phyloP scores from a whole-genome alignment of 2,797 vertebrate genomes.

The Bradypodion pumilum region DNA sequence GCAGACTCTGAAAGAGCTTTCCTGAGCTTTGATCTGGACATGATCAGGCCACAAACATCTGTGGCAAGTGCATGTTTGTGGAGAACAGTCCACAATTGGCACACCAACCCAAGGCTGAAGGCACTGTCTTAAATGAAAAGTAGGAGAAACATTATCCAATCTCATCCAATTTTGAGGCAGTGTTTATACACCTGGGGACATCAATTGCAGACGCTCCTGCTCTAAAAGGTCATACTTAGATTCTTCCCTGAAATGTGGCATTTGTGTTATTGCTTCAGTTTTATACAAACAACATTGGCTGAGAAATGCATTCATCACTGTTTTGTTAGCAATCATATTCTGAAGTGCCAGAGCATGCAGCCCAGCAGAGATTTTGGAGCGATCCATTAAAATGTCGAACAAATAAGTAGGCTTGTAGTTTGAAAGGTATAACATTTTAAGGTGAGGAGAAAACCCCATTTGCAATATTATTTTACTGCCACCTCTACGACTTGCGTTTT shows the following conservation, averaged over 20 bases:
- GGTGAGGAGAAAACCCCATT: neutral
- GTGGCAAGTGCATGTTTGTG: neutral
- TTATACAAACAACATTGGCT: slow-evolving; percentile 23
- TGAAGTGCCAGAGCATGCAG: slow-evolving; percentile 34
- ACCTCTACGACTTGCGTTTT: slow-evolving; percentile 28
- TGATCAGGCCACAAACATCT: no score
- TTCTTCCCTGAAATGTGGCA: slow-evolving; percentile 3
- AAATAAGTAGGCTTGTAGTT: fast-evolving
- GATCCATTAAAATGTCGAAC: slow-evolving; percentile 43
- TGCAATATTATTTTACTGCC: neutral
- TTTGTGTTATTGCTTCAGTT: slow-evolving; percentile 9
- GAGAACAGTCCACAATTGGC: neutral
- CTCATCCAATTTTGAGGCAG: neutral
- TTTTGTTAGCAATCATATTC: slow-evolving; percentile 16
- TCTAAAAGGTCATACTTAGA: slow-evolving; percentile 11
- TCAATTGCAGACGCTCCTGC: neutral
- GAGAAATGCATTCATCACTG: slow-evolving; percentile 3
- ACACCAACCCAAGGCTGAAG: neutral
- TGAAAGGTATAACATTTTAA: neutral
- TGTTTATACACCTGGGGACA: neutral
- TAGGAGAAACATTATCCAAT: neutral
- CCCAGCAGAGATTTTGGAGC: neutral
- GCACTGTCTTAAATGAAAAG: neutral
- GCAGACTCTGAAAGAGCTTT: no score
- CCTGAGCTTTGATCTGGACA: no score